Evolutionary conservation across 2,797 vertebrate species (phyloP), one percentile per base, ranked within the genome.

Genomic region (Threskiornis aethiopicus): DNA sequence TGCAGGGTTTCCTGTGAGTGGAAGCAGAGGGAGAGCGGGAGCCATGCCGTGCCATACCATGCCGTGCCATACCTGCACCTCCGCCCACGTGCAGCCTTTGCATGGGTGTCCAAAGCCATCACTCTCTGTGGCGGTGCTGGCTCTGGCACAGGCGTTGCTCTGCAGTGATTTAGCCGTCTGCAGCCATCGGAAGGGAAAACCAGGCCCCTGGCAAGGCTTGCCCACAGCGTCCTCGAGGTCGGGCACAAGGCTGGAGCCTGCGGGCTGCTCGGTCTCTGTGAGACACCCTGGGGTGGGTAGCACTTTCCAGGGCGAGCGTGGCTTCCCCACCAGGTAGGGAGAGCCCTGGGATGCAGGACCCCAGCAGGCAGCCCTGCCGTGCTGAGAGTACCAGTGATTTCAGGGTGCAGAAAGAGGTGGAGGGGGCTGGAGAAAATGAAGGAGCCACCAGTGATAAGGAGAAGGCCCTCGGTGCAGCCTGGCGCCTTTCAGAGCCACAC

Each of bases 221-320:
- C 51, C 44, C 8, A 1, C 57, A 42, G 5, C 0, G 0, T 44
- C 47, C 24, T 52, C 24, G 14, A 29, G 70, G 37, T 59, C 61
- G 20, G 51, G 72, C 31, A 15, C 33, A 33, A 44, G 39, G 57
- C 51, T 49, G 54, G 75, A 69, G 47, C 84, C 72, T 52, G 25
- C 0, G 2, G 62, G 69, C 66, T 58, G 31, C 76, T 54, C 1
- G 0, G 20, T 58, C n/a, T 58, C 44, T 54, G 55, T 0, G 0
- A 64, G 71, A 41, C 18, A 26, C 37, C 25, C 49, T n/a, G 20
- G 59, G 17, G 14, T 80, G 52, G 28, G 21, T 7, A 15, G 33
- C 2, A 1, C 28, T 91, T 86, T 10, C 10, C 41, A 26, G 46
- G 39, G 25, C 1, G 3, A 85, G 44, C 0, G 0, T 59, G 71